Percentiles rank a stretch among this genome's conserved stretches.
Conservation (phyloP, 64 coral and sea anemone species). For the Pocillopora damicornis region DNA sequence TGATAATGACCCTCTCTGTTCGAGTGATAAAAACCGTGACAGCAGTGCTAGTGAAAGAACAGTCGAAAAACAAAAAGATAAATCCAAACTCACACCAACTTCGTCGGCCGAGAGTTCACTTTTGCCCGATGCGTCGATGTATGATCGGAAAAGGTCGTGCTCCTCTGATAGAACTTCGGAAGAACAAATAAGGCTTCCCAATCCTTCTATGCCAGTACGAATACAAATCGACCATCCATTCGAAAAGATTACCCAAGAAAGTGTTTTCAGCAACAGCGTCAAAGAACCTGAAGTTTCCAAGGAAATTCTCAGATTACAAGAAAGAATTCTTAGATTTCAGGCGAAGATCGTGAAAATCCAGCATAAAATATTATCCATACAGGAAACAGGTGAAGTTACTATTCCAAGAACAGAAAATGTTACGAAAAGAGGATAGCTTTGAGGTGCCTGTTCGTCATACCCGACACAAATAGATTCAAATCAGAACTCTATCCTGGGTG, state of each 20-base stretch:
- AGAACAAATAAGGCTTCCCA: conserved; percentile 1
- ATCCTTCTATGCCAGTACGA: conserved; percentile 24
- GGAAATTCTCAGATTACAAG: conserved; percentile 95
- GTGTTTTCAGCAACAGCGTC: conserved; percentile 19
- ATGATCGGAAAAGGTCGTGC: neutral
- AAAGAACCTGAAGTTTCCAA: conserved; percentile 56
- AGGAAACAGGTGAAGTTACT: conserved; percentile 59
- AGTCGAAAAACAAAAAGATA: neutral
- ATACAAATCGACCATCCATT: conserved; percentile 94
- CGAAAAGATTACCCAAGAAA: conserved; percentile 43
- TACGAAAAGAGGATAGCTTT: conserved; percentile 10
- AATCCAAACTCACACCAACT: neutral
- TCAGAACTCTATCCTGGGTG: neutral
- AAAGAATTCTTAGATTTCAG: conserved; percentile 95
- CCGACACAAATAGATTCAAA: neutral
- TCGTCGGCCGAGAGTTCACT: neutral
- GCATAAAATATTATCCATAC: conserved; percentile 87
- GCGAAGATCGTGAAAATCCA: conserved; percentile 97
- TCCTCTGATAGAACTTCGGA: conserved; percentile 23
- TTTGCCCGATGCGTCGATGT: neutral
- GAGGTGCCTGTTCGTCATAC: neutral
- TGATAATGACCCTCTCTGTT: neutral
- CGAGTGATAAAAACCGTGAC: neutral
- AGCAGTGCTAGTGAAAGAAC: neutral
- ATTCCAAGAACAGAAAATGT: conserved; percentile 7